Evolutionary conservation across 2,797 vertebrate genomes (phyloP).

Genomic region (Trematomus bernacchii): DNA sequence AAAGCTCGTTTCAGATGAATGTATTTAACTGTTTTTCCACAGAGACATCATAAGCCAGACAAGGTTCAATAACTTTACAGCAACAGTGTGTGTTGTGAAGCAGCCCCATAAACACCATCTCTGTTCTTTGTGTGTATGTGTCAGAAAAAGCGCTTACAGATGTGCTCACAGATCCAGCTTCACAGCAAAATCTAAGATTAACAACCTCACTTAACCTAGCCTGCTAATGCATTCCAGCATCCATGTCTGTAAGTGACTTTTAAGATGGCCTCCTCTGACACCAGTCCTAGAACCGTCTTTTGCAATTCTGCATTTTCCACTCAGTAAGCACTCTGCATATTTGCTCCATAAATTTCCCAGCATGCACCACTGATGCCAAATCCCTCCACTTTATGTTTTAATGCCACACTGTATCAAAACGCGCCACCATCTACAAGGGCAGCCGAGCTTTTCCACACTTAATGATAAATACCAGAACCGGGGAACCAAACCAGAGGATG

Average conservation of each 20-base stretch:
- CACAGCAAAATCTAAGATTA: background rate
- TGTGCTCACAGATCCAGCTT: background rate
- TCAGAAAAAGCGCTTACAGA: background rate
- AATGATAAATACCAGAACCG: slow-evolving; percentile 17
- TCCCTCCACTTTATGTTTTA: slow-evolving; percentile 40
- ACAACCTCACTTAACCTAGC: background rate
- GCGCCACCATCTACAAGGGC: slow-evolving; percentile 30
- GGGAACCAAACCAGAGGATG: slow-evolving; percentile 23
- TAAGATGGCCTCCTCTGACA: slow-evolving; percentile 22
- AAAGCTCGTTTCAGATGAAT: background rate
- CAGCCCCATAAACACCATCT: background rate
- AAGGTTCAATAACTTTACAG: background rate
- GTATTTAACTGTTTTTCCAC: background rate
- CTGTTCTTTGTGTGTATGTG: background rate
- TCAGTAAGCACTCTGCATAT: slow-evolving; percentile 46
- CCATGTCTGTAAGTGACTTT: background rate
- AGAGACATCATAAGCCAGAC: background rate
- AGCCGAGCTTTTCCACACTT: slow-evolving; percentile 11
- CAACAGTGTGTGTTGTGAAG: background rate
- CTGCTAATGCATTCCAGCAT: slow-evolving; percentile 12
- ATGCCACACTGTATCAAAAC: slow-evolving; percentile 37
- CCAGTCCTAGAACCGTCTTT: slow-evolving; percentile 12
- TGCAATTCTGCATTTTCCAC: slow-evolving; percentile 45
- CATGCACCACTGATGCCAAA: slow-evolving; percentile 39
- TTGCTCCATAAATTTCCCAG: slow-evolving; percentile 40